These are phyloP conservation scores for Tenebrosternarchus preto DNA, from an alignment of 2,113 vertebrate genomes.

Conservation along the genomic window DNA sequence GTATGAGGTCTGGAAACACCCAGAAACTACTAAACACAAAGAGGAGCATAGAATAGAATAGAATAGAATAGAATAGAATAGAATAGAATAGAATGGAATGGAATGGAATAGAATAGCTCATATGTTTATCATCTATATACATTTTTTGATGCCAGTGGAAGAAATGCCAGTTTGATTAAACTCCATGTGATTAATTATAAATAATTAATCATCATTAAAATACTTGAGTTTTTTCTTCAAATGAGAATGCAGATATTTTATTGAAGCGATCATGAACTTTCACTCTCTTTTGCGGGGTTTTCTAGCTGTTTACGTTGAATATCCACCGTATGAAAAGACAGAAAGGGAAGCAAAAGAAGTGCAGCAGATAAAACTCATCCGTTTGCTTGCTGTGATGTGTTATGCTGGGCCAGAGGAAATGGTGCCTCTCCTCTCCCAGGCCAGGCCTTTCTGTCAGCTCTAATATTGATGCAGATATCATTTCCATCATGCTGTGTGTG, in stretches of 20 bases:
- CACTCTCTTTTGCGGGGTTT: conserved; percentile 14
- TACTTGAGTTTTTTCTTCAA: no score
- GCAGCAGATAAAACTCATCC: conserved; percentile 72
- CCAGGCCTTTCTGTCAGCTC: conserved; percentile 98
- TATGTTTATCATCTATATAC: no score
- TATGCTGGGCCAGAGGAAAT: conserved; percentile 89
- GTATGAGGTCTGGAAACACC: background rate
- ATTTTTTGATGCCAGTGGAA: no score
- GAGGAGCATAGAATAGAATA: background rate
- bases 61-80: background rate
- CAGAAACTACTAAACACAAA: background rate
- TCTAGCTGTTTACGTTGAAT: conserved; percentile 14
- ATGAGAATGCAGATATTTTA: no score
- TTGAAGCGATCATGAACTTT: background rate
- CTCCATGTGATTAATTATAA: no score
- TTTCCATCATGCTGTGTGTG: conserved; percentile 96
- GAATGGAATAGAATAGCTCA: background rate
- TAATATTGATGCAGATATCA: conserved; percentile 99
- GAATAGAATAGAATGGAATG: background rate
- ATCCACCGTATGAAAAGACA: conserved; percentile 49
- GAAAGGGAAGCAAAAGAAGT: conserved; percentile 67
- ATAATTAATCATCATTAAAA: no score
- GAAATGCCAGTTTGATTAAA: no score
- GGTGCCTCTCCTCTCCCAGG: conserved; percentile 88
- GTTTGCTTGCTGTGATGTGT: conserved; percentile 74